Base-by-base conservation (phyloP, 53 echinoderm and acorn worm genomes). In the Actinopyga echinites region DNA sequence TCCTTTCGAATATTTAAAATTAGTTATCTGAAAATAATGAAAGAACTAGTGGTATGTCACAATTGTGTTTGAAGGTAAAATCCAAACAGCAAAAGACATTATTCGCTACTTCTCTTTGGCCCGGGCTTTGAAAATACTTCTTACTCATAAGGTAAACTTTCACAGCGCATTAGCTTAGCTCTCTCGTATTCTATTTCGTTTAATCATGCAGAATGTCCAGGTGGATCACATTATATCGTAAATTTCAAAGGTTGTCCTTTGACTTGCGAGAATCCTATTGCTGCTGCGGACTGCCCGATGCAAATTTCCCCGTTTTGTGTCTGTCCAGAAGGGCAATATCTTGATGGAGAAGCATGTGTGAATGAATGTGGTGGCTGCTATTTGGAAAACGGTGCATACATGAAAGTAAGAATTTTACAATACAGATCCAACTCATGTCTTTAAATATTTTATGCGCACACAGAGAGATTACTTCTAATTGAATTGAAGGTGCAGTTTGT, bases 291-390 rank as follows among this genome's bases (percentile, higher is more conserved):
- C 75, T 92, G 92, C 38, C 4, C 33, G 12, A 66, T 66, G 9
- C 53, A 49, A 29, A 85, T 86, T 79, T 58, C 85, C 29, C 86
- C 88, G 56, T 83, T 82, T 7, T 93, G 93, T 49, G 32, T 59
- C 24, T 93, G 93, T 53, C 91, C 86, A 21, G 63, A 86, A 5
- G 93, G 91, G 36, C 60, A 75, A 64, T 66, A 32, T 36, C 66
- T 66, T 66, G 66, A 66, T 35, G 66, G 66, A 31, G 66, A 66
- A 66, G 20, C 5, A 13, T 66, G 66, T 66, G 66, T 66, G 13
- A 66, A 5, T 33, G 66, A 66, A 28, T 66, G 66, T n/a, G 12
- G 8, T 66, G 66, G 66, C 8, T 66, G 66, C 37, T 66, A 35
- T 37, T 12, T 34, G 33, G 66, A 66, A 66, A 37, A 33, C 35